Evolutionary conservation across 2,113 vertebrate genomes (phyloP), one percentile per base, ranked within the genome.

Genomic region (Trichechus manatus): DNA sequence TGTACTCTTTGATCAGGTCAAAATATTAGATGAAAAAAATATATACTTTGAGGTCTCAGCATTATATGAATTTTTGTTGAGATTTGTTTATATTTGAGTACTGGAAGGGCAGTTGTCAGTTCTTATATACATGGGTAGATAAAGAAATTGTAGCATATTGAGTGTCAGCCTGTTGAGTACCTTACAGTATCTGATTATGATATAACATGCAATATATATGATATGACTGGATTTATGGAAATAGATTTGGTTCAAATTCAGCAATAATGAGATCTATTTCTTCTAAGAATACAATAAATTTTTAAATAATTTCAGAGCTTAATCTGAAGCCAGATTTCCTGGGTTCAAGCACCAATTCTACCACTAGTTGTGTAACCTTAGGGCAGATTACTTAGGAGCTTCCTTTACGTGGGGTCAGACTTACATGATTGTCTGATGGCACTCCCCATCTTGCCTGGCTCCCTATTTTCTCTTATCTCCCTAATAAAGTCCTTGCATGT

Each of bases 41-140:
- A 0, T 10, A 78, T 92, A 72, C 15, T 7, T 89, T 44, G 13
- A 39, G 59, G 6, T 29, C 27, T 84, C 78, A 89, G 44, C 20
- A 68, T 31, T 63, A 42, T 59, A 59, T 90, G 61, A 90, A 78
- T 68, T 88, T 97, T 83, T 81, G 17, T 64, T 96, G 42, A 27
- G 9, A 61, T 88, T 88, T 75, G 9, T 39, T 86, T 91, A 47
- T 83, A 5, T 95, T 93, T 81, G 8, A 66, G 2, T 87, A 4
- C 84, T 77, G 50, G 79, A 19, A 70, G 7, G 8, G 23, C 87
- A 42, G 9, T 93, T 31, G 92, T 53, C 44, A 44, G 9, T 93
- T 85, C 68, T 75, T 70, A 9, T 31, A 53, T 66, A 47, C 63
- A 17, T 61, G 9, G 14, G 6, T 72, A 87, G 25, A 17, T 87